Evolutionary conservation across 1,140 invertebrate species (phyloP), one percentile per base, ranked within the genome.

Genomic region (Lucilia sericata): DNA sequence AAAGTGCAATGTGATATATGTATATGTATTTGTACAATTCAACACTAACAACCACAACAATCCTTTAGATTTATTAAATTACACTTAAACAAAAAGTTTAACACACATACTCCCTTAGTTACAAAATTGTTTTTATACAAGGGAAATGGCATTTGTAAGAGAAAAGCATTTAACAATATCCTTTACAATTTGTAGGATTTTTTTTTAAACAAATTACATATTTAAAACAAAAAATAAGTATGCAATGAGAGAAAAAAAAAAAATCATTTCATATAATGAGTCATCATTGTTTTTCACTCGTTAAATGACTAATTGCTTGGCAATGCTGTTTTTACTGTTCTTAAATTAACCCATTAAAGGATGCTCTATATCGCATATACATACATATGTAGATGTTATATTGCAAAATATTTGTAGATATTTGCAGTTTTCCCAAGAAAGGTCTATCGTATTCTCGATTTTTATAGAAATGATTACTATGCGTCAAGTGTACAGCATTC

Each of bases 61-160:
- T 70, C 65, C 65, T 70, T 70, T 70, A 70, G n/a, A 70, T 70
- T 70, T 70, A 70, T 70, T 70, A 70, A 70, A 70, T 70, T 70
- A 70, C 65, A 70, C 21, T 21, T 5, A 70, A 21, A 17, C 55
- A 60, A 60, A 60, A 60, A 30, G 25, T 2, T 7, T 7, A 60
- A 17, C 55, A 7, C 55, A 60, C 5, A n/a, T n/a, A n/a, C 55
- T 60, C 0, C 55, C 2, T n/a, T 60, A 60, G 17, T 60, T 14
- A 42, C 5, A 42, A 30, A 2, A 30, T 30, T 60, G 55, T 17
- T 60, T 60, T 7, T 14, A 60, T 60, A 17, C 55, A 60, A 70
- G 25, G 21, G 17, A 21, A 70, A 21, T 70, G 65, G 5, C n/a
- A 2, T n/a, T 19, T 21, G 65, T 4, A 19, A 70, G n/a, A 25